Evolutionary conservation across 2,797 vertebrate species (phyloP).

Genomic region (Gymnoscopelus microlampas): DNA sequence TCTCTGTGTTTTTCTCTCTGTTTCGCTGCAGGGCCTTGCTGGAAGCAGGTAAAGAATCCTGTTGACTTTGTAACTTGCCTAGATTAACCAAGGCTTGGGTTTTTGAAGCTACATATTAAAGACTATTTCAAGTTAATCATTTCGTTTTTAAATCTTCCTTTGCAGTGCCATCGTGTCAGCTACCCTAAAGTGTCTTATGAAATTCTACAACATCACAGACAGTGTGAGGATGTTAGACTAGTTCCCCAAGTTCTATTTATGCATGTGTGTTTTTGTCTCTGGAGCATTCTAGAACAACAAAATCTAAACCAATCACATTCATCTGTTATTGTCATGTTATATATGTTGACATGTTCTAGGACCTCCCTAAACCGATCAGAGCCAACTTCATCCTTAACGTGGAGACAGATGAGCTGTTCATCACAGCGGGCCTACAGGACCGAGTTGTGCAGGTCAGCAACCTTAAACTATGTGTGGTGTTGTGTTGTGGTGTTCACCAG

Average conservation of each 20-base stretch:
- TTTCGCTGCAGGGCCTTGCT: constrained; percentile 80
- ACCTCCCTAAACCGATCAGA: constrained; percentile 81
- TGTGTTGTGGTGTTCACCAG: no score
- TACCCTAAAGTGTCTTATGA: constrained; percentile 86
- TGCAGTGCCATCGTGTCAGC: constrained; percentile 86
- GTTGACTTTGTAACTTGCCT: background rate
- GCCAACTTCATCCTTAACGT: constrained; percentile 88
- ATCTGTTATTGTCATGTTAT: background rate
- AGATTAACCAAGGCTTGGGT: background rate
- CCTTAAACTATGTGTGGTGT: no score
- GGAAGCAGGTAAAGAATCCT: constrained; percentile 82
- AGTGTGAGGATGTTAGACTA: constrained; percentile 59
- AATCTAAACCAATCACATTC: background rate
- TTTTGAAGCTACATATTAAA: background rate
- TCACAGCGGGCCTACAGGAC: constrained; percentile 87
- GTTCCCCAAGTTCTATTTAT: background rate
- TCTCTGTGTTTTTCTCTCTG: constrained; percentile 29
- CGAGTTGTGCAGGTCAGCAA: constrained; percentile 84
- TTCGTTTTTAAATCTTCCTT: background rate
- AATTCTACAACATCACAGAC: constrained; percentile 87
- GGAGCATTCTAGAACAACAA: background rate
- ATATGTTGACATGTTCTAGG: constrained; percentile 58
- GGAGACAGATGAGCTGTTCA: constrained; percentile 87
- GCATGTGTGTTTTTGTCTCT: background rate
- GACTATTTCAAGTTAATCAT: background rate